Evolutionary conservation across 2,113 vertebrate species (phyloP), one percentile per base, ranked within the genome.

Genomic region (Lepidothrix coronata): DNA sequence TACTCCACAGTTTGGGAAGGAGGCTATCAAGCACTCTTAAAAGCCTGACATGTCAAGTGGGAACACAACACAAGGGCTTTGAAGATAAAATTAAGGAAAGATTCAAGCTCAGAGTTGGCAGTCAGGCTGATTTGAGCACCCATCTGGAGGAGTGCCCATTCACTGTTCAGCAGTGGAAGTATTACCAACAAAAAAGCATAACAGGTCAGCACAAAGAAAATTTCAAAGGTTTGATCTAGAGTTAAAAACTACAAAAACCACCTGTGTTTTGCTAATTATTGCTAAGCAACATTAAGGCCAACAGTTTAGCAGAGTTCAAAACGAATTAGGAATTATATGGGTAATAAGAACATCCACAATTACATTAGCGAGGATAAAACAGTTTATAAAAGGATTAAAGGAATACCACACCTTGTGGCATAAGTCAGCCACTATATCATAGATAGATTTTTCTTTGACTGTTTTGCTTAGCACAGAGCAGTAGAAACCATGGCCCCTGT

Each of bases 301-400:
- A 83, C 51, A 67, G 71, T 79, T 96, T 41, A 80, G 46, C 21
- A 71, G 43, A 91, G 81, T 83, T 93, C 82, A 74, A 93, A 94
- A 86, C 30, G 20, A 52, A 81, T 92, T 74, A 81, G 59, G 58
- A 5, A n/a, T 88, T 83, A 52, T 59, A 90, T 33, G 15, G 67
- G 44, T 55, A 93, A 41, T 67, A 90, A 93, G 43, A 82, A 86
- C 35, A 94, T 85, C 55, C 72, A 94, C 75, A 96, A 77, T 43
- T 85, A 96, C 59, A 90, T 96, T 79, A 88, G 14, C 55, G 59
- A 65, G 44, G 62, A 85, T 80, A 83, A 95, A 90, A 85, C 19
- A 77, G 71, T 94, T 93, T 84, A 91, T 86, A 48, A 90, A 96
- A 86, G 71, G 78, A 94, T 95, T 94, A 96, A 93, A 93, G 57